Conservation (phyloP, 2,797 vertebrate species). For the Darevskia mixta region DNA sequence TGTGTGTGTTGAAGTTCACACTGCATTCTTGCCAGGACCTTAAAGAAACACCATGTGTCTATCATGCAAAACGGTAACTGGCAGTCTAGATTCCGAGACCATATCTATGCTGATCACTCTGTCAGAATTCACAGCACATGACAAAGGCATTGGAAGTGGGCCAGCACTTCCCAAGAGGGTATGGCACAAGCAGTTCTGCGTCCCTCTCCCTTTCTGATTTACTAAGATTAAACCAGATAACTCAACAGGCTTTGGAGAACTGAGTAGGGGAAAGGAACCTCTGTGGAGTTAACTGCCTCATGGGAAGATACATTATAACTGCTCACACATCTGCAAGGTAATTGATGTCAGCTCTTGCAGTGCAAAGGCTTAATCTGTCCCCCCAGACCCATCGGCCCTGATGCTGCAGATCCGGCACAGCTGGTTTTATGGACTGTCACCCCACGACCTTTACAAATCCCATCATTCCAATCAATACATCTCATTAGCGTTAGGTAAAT, state of each 20-base stretch:
- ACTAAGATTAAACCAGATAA: slow-evolving; percentile 27
- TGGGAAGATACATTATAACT: slow-evolving; percentile 57
- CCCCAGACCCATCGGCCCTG: slow-evolving; percentile 78
- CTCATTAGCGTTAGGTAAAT: slow-evolving; percentile 82
- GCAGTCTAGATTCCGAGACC: background rate
- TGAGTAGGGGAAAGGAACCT: slow-evolving; percentile 28
- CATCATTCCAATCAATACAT: slow-evolving; percentile 82
- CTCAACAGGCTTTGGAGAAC: slow-evolving; percentile 30
- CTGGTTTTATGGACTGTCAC: slow-evolving; percentile 81
- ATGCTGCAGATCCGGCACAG: slow-evolving; percentile 79
- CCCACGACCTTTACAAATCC: slow-evolving; percentile 80
- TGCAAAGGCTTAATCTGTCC: slow-evolving; percentile 79
- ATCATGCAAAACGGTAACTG: background rate
- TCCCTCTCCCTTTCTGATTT: background rate
- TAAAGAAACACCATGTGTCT: background rate
- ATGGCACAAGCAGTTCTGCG: background rate
- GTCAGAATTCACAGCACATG: background rate
- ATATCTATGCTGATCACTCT: background rate
- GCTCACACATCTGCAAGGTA: slow-evolving; percentile 77
- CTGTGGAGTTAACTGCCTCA: slow-evolving; percentile 50
- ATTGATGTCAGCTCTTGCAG: slow-evolving; percentile 77
- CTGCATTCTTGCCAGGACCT: background rate
- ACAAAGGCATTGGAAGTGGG: accelerated
- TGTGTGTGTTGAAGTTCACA: slow-evolving; percentile 5
- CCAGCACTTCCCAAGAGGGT: background rate